Evolutionary conservation across 2,797 vertebrate species (phyloP).

Genomic region (Chromis chromis): DNA sequence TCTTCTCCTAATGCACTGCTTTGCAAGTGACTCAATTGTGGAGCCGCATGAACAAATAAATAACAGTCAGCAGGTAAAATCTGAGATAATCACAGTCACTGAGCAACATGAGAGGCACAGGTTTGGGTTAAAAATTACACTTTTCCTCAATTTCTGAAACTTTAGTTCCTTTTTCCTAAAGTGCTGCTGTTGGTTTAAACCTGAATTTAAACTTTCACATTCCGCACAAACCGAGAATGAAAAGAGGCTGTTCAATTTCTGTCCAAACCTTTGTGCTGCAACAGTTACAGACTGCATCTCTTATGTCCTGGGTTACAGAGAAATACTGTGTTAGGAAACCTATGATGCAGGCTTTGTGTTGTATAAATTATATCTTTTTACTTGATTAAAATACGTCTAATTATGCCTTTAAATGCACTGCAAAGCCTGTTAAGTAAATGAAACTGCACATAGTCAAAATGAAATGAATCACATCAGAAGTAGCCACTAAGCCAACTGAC

Average conservation of each 20-base stretch:
- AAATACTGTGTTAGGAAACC: not conserved
- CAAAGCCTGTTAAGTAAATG: not conserved
- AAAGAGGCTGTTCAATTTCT: not conserved
- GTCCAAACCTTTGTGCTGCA: not conserved
- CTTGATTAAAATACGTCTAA: not conserved
- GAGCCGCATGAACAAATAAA: slow-evolving; percentile 36
- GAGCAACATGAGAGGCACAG: slow-evolving; percentile 6
- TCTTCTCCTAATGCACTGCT: slow-evolving; percentile 52
- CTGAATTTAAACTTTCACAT: slow-evolving; percentile 13
- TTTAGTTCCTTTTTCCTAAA: not conserved
- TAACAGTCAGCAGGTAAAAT: slow-evolving; percentile 32
- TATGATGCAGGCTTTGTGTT: not conserved
- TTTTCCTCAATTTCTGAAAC: not conserved
- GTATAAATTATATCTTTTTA: not conserved
- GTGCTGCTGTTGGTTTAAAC: slow-evolving; percentile 11
- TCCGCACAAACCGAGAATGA: slow-evolving; percentile 15
- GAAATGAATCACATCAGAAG: not conserved
- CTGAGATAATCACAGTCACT: slow-evolving; percentile 17
- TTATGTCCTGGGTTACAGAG: not conserved
- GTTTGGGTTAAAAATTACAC: slow-evolving; percentile 1
- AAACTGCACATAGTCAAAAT: not conserved
- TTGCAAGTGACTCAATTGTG: slow-evolving; percentile 30
- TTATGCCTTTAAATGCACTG: not conserved
- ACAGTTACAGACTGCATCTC: not conserved
- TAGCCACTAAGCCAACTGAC: not conserved